phyloP scores from a whole-genome alignment of 2,113 vertebrate genomes.

The Caranx melampygus region DNA sequence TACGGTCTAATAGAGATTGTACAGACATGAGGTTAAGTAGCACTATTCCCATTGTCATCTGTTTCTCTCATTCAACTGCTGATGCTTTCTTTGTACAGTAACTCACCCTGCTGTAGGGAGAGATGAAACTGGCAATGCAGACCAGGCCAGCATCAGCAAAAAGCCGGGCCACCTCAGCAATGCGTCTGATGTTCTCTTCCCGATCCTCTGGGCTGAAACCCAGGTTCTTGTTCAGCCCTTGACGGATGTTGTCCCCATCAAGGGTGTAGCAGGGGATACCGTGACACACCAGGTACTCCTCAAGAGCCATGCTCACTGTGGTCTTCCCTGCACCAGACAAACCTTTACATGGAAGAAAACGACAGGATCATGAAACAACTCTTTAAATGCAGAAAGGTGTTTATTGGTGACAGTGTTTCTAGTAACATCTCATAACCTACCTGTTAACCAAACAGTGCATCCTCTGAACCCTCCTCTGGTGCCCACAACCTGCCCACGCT shows the following conservation, averaged over 20 bases:
- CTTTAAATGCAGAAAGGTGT: neutral
- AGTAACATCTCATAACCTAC: constrained; percentile 74
- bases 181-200: constrained; percentile 97
- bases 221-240: constrained; percentile 97
- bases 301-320: constrained; percentile 97
- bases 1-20: neutral
- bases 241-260: constrained; percentile 98
- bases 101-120: constrained; percentile 93
- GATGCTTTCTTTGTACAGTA: neutral
- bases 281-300: constrained; percentile 97
- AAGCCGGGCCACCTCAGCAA: constrained; percentile 96
- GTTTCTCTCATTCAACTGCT: neutral
- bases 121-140: constrained; percentile 98
- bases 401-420: neutral
- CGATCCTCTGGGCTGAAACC: constrained; percentile 96
- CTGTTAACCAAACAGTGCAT: constrained; percentile 98
- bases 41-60: neutral
- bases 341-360: constrained; percentile 77
- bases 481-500: constrained; percentile 96
- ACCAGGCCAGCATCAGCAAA: constrained; percentile 98
- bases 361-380: neutral
- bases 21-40: neutral
- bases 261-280: constrained; percentile 97
- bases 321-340: constrained; percentile 97
- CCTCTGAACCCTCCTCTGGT: constrained; percentile 97